Evolutionary conservation across 2,797 vertebrate species (phyloP).

Genomic region (Momotus momota): DNA sequence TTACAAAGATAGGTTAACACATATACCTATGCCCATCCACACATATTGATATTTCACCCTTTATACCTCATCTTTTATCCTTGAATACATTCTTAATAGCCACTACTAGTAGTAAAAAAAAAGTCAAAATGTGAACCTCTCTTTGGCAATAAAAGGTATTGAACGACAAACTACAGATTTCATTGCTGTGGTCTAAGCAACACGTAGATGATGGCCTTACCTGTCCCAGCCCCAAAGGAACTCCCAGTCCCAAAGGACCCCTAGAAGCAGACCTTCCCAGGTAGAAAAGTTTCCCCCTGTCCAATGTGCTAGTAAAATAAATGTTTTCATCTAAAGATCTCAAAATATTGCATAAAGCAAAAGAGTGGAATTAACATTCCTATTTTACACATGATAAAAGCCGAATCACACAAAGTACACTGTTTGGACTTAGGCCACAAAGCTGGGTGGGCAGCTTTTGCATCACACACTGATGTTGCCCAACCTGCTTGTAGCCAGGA

Average conservation of each 20-base stretch:
- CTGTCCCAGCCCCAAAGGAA: neutral
- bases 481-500: neutral
- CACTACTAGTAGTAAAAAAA: constrained; percentile 11
- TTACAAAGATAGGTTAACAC: neutral
- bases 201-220: neutral
- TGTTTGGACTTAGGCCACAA: neutral
- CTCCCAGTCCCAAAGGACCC: neutral
- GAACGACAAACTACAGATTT: neutral
- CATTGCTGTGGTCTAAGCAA: neutral
- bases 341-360: neutral
- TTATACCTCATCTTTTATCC: neutral
- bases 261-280: neutral
- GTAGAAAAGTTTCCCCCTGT: neutral
- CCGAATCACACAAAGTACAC: neutral
- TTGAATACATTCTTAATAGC: neutral
- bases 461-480: neutral
- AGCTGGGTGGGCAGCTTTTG: neutral
- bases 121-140: neutral
- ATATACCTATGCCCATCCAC: neutral
- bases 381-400: neutral
- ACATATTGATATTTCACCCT: neutral
- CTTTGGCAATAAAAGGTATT: neutral
- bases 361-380: neutral
- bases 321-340: neutral
- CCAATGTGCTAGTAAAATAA: neutral